Percentiles rank a stretch among this genome's conserved stretches.
These are phyloP conservation scores for Caenorhabditis drosophilae DNA, from an alignment of 2,888 invertebrate genomes.

Conservation along the genomic window DNA sequence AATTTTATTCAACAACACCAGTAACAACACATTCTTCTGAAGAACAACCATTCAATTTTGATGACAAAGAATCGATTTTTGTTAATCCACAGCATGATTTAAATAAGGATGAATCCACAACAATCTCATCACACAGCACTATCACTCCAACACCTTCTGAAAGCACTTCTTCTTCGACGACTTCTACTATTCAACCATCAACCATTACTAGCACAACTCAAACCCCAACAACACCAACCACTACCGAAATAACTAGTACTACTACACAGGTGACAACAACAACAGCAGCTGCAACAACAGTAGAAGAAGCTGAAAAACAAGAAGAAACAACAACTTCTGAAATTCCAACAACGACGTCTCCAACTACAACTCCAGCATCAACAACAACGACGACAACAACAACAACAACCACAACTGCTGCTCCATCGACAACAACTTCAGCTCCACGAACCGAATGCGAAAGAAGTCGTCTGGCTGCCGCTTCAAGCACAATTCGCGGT, in stretches of 20 bases:
- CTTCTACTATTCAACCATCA: slow-evolving; percentile 6
- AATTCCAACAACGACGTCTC: slow-evolving; percentile 4
- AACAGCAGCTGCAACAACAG: slow-evolving; percentile 19
- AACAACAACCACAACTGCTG: slow-evolving; percentile 16
- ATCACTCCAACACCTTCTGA: slow-evolving; percentile 11
- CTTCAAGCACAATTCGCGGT: slow-evolving; percentile 66
- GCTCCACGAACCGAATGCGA: slow-evolving; percentile 59
- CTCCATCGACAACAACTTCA: slow-evolving; percentile 9
- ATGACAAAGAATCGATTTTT: slow-evolving; percentile 10
- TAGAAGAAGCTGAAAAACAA: not conserved
- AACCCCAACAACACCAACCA: slow-evolving; percentile 20
- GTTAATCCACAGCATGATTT: slow-evolving; percentile 13
- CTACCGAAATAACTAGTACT: slow-evolving; percentile 1
- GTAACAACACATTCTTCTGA: slow-evolving; percentile 15
- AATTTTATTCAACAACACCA: slow-evolving; percentile 28
- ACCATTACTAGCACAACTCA: slow-evolving; percentile 5
- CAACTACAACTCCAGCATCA: slow-evolving; percentile 8
- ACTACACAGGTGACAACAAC: slow-evolving; percentile 10
- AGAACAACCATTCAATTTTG: slow-evolving; percentile 31
- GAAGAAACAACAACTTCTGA: slow-evolving; percentile 5
- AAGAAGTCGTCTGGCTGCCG: slow-evolving; percentile 50
- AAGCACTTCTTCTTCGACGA: slow-evolving; percentile 5
- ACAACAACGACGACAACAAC: slow-evolving; percentile 11
- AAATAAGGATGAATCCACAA: not conserved
- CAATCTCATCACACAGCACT: slow-evolving; percentile 2